Percentiles rank a stretch among this genome's conserved stretches.
phyloP scores from a whole-genome alignment of 1,140 invertebrate genomes.

The Trachelipus rathkii region DNA sequence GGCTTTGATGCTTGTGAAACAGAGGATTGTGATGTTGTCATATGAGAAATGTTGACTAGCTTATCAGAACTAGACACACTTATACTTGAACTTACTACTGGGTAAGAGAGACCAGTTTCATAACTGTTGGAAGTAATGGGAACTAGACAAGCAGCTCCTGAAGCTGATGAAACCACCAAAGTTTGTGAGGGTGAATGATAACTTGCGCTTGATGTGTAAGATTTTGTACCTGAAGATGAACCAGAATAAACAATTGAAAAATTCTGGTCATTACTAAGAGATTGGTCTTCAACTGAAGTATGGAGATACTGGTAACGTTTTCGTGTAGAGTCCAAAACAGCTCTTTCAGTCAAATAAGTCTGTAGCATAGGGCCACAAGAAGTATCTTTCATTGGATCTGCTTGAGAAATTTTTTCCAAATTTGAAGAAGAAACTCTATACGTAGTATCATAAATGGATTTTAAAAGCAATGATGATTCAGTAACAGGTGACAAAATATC shows the following conservation, averaged over 20 bases:
- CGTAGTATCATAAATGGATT: slow-evolving; percentile 62
- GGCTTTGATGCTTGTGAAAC: too few relatives aligned
- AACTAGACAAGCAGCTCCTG: neutral
- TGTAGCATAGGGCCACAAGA: slow-evolving; percentile 57
- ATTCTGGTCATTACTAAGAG: neutral
- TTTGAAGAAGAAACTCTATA: slow-evolving; percentile 53
- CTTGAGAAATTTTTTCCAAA: neutral
- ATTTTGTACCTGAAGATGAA: slow-evolving; percentile 17
- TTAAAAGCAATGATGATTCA: slow-evolving; percentile 58
- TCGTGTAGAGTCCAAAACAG: slow-evolving; percentile 67
- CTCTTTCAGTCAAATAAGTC: slow-evolving; percentile 68
- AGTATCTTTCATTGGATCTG: slow-evolving; percentile 30
- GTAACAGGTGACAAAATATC: slow-evolving; percentile 61
- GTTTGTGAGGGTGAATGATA: too few relatives aligned
- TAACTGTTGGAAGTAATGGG: too few relatives aligned
- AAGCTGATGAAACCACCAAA: neutral
- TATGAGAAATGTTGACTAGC: too few relatives aligned
- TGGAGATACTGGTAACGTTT: slow-evolving; percentile 56
- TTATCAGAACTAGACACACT: too few relatives aligned
- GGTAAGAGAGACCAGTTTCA: too few relatives aligned
- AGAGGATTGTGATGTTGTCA: too few relatives aligned
- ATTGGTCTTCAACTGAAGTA: neutral
- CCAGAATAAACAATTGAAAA: slow-evolving; percentile 37
- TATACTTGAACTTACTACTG: too few relatives aligned
- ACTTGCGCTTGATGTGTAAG: neutral